These are phyloP conservation scores for Sminthurides bifidus DNA, from an alignment of 1,140 invertebrate genomes.

Conservation along the genomic window DNA sequence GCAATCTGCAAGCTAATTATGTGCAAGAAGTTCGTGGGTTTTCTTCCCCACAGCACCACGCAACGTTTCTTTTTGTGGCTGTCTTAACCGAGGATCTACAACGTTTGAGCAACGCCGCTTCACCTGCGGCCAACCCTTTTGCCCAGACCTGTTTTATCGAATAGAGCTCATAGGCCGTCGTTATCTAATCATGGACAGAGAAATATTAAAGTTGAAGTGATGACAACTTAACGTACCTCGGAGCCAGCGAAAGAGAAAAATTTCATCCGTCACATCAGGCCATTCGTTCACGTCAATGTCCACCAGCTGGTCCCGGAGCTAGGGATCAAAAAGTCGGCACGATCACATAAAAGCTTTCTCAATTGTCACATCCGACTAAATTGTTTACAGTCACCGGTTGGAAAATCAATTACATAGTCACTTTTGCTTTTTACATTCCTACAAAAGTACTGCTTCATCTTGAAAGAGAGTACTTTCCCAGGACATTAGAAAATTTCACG, in stretches of 20 bases:
- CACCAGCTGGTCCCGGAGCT: conserved; percentile 24
- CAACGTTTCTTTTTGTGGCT: neutral
- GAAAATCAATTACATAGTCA: too few relatives aligned
- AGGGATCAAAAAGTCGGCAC: conserved; percentile 10
- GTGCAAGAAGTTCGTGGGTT: neutral
- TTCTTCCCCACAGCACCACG: neutral
- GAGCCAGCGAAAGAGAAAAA: conserved; percentile 21
- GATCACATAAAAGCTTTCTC: too few relatives aligned
- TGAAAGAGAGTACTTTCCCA: too few relatives aligned
- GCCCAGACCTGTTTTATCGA: neutral
- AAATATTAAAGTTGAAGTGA: neutral
- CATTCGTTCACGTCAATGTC: conserved; percentile 22
- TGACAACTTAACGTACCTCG: conserved; percentile 6
- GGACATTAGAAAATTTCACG: too few relatives aligned
- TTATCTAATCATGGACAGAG: neutral
- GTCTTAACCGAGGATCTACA: neutral
- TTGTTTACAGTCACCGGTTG: too few relatives aligned
- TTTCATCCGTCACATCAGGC: conserved; percentile 17
- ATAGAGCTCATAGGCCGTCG: neutral
- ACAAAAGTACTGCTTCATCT: too few relatives aligned
- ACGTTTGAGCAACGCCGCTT: neutral
- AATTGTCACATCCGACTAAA: too few relatives aligned
- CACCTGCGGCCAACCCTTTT: neutral
- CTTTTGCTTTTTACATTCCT: too few relatives aligned
- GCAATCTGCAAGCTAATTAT: neutral